Evolutionary conservation across 92 coral and sea anemone genomes (phyloP), one percentile per base, ranked within the genome.

Genomic region (Micromussa lordhowensis): DNA sequence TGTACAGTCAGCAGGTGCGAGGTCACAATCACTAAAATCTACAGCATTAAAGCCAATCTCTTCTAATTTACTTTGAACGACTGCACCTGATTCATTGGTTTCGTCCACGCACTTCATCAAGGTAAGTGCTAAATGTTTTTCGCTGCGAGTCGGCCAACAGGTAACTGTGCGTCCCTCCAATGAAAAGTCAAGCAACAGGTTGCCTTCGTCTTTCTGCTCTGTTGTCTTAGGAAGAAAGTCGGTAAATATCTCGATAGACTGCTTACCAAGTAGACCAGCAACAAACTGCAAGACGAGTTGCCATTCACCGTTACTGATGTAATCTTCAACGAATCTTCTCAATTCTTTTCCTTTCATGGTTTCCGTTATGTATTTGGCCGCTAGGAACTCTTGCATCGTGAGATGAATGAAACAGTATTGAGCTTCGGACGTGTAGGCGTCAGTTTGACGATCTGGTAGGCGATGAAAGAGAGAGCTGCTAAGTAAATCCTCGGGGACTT

Each of bases 271-370:
- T n/a, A 91, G 70, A 24, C 93, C 93, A 35, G 91, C 93, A 0
- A 87, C 88, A 77, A 91, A 91, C 88, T 91, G 93, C 26, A 91
- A 28, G 54, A 87, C 93, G 19, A 91, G 77, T 24, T 91, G 77
- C 93, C 93, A 91, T 32, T 88, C 84, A 14, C 83, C 78, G 5
- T 87, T 32, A 1, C 38, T 10, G 5, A 87, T 59, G 49, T 73
- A 15, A 49, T 81, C 77, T 2, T 36, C 29, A n/a, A 59, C 79
- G 57, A 91, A 70, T 30, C 15, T 68, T 59, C 71, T 48, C 29
- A 79, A 19, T 55, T 79, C 49, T 55, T 15, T 21, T 11, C 21
- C 71, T 57, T 58, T 32, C 54, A 28, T 68, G 53, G 69, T 64
- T 19, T 55, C 77, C 1, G 48, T 76, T 38, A 78, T 12, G 26